These are phyloP conservation scores for Gallinago paraguaiae DNA, from an alignment of 2,113 vertebrate species.

Conservation along the genomic window DNA sequence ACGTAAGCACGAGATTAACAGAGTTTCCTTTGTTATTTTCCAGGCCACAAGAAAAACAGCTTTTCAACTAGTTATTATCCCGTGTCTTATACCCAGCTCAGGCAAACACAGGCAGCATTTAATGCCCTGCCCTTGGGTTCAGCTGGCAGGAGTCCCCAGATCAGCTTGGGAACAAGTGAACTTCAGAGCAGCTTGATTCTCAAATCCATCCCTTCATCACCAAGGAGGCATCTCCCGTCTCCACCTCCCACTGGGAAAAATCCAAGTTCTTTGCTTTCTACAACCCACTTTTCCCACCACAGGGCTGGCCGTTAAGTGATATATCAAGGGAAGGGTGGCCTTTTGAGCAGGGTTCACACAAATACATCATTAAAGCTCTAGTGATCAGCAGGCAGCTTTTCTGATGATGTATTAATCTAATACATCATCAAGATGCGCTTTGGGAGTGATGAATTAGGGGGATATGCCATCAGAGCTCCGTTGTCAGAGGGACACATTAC, in stretches of 20 bases:
- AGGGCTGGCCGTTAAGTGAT: background rate
- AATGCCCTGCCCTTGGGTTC: background rate
- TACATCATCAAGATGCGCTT: background rate
- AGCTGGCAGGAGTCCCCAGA: background rate
- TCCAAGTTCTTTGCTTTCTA: background rate
- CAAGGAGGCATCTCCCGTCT: background rate
- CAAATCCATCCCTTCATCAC: background rate
- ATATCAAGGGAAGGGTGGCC: background rate
- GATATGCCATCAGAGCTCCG: background rate
- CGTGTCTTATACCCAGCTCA: background rate
- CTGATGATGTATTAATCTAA: background rate
- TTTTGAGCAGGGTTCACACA: conserved; percentile 21
- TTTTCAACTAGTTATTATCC: background rate
- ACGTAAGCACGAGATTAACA: background rate
- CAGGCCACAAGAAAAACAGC: background rate
- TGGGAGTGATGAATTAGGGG: conserved; percentile 1
- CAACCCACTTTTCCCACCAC: background rate
- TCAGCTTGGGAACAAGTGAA: fast-evolving
- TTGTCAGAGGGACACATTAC: background rate
- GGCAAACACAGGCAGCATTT: background rate
- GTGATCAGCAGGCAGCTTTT: background rate
- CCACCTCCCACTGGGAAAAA: background rate
- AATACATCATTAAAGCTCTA: conserved; percentile 23
- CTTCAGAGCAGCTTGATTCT: background rate
- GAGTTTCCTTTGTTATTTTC: background rate